phyloP scores from a whole-genome alignment of 2,113 vertebrate species.

The Coreoperca whiteheadi region DNA sequence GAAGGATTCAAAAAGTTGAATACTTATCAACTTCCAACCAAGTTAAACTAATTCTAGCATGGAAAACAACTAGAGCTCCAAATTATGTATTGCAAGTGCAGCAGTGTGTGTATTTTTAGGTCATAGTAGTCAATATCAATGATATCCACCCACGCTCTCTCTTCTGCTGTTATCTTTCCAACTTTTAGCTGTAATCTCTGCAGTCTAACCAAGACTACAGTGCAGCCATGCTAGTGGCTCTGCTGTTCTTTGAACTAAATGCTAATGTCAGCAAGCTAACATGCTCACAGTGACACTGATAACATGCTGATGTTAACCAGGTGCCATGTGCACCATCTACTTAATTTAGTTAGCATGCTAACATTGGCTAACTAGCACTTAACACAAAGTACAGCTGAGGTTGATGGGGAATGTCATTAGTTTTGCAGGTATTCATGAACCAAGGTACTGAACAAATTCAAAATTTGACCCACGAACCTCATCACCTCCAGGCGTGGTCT shows the following conservation, averaged over 20 bases:
- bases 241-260: neutral
- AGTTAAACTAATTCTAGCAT: neutral
- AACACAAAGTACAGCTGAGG: neutral
- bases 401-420: neutral
- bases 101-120: neutral
- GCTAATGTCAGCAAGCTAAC: neutral
- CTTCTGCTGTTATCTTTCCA: neutral
- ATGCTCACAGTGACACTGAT: neutral
- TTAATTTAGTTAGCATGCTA: neutral
- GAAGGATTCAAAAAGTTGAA: neutral
- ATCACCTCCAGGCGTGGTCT: too few relatives aligned
- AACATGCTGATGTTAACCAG: neutral
- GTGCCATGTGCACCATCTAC: neutral
- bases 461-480: too few relatives aligned
- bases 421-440: neutral
- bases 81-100: neutral
- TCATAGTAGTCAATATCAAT: neutral
- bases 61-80: too few relatives aligned
- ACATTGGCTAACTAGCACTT: neutral
- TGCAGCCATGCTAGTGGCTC: neutral
- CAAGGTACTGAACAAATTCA: neutral
- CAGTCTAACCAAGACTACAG: neutral
- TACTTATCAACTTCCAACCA: neutral
- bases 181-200: neutral
- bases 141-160: neutral